These are phyloP conservation scores for Osmoderma eremita DNA, from an alignment of 2,888 invertebrate genomes.

Conservation along the genomic window DNA sequence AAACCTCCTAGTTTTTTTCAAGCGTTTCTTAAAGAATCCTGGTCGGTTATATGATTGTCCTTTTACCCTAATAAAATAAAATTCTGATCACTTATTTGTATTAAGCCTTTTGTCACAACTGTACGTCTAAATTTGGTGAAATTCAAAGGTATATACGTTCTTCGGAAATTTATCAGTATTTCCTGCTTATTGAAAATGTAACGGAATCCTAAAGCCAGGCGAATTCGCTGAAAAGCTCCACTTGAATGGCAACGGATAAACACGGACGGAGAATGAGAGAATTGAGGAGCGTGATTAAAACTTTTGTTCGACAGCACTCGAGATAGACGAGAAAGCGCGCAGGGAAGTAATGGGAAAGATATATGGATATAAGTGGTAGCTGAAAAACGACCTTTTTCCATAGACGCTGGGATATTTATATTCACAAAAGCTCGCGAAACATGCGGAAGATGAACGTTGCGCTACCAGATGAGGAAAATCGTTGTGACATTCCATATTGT, in stretches of 20 bases:
- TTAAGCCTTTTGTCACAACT: no score
- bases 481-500: not conserved
- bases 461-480: not conserved
- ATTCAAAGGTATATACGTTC: no score
- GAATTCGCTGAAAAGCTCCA: not conserved
- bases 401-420: constrained; percentile 8
- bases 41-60: no score
- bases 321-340: constrained; percentile 6
- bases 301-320: constrained; percentile 25
- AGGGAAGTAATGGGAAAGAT: not conserved
- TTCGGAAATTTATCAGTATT: no score
- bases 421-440: constrained; percentile 18
- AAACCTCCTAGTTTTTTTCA: no score
- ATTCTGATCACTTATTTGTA: no score
- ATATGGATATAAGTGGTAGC: not conserved
- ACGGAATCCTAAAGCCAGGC: constrained; percentile 2
- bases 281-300: constrained; percentile 22
- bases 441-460: not conserved
- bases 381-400: not conserved
- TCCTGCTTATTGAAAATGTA: not conserved
- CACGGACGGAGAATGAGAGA: constrained; percentile 2
- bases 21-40: no score
- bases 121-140: no score
- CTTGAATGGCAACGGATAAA: constrained; percentile 6
- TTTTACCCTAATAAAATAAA: no score